Percentiles rank a stretch among this genome's conserved stretches.
These are phyloP conservation scores for Anomalospiza imberbis DNA, from an alignment of 2,797 vertebrate genomes.

Conservation along the genomic window DNA sequence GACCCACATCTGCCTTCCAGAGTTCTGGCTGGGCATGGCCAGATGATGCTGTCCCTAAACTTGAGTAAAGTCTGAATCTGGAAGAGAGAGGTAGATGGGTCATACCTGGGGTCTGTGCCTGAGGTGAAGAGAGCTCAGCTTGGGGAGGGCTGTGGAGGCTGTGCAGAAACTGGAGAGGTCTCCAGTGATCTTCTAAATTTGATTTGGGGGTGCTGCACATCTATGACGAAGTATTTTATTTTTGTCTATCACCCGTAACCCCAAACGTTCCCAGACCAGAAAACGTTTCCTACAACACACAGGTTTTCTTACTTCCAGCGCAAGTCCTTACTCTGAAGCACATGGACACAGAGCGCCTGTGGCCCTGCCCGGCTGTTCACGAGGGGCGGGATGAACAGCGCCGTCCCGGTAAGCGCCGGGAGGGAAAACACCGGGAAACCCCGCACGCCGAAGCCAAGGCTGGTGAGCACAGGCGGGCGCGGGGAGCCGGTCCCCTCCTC, in stretches of 20 bases:
- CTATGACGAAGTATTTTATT: neutral
- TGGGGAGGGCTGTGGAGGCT: neutral
- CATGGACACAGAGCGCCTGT: neutral
- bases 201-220: neutral
- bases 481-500: neutral
- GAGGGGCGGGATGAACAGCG: neutral
- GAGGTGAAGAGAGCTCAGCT: neutral
- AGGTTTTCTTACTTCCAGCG: accelerated
- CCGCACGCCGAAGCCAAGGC: accelerated
- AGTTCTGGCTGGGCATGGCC: neutral
- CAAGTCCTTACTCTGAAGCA: neutral
- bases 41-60: neutral
- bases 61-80: neutral
- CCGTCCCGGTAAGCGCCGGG: neutral
- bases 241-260: neutral
- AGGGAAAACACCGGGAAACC: neutral
- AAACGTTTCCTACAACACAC: neutral
- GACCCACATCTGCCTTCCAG: neutral
- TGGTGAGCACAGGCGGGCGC: neutral
- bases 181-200: neutral
- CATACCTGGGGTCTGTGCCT: accelerated
- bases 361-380: neutral
- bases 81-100: too few species aligned
- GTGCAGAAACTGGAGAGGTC: neutral
- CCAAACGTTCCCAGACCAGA: neutral